These are phyloP conservation scores for Melanostoma mellinum DNA, from an alignment of 2,888 invertebrate species.

Conservation along the genomic window DNA sequence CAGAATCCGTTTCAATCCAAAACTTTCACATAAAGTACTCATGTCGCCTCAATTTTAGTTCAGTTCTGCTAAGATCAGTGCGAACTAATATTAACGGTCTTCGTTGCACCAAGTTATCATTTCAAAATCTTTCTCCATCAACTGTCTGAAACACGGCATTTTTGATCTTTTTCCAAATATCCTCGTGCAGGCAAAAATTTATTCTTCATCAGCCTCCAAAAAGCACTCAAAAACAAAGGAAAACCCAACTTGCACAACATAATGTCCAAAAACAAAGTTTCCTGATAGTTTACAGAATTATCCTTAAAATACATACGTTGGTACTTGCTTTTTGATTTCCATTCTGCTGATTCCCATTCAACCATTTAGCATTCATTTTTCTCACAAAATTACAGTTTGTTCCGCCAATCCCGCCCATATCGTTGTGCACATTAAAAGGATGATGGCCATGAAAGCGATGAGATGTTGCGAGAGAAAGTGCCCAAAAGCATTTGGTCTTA, in stretches of 20 bases:
- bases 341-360: conserved; percentile 34
- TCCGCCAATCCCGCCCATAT: not conserved
- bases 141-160: no score
- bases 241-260: conserved; percentile 13
- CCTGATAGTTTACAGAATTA: not conserved
- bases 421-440: conserved; percentile 31
- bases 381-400: conserved; percentile 26
- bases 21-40: no score
- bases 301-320: not conserved
- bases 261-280: conserved; percentile 9
- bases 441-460: conserved; percentile 37
- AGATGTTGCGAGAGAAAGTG: conserved; percentile 35
- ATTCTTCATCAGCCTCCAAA: no score
- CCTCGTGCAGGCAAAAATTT: no score
- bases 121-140: no score
- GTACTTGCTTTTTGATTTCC: conserved; percentile 18
- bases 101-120: no score
- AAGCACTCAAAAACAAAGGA: no score
- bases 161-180: no score
- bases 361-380: conserved; percentile 41
- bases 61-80: no score
- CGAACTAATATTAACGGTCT: no score
- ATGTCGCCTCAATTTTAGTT: no score
- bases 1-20: no score
- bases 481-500: conserved; percentile 37